Base-by-base conservation (phyloP, 1,140 invertebrate species). In the Drosophila santomea region DNA sequence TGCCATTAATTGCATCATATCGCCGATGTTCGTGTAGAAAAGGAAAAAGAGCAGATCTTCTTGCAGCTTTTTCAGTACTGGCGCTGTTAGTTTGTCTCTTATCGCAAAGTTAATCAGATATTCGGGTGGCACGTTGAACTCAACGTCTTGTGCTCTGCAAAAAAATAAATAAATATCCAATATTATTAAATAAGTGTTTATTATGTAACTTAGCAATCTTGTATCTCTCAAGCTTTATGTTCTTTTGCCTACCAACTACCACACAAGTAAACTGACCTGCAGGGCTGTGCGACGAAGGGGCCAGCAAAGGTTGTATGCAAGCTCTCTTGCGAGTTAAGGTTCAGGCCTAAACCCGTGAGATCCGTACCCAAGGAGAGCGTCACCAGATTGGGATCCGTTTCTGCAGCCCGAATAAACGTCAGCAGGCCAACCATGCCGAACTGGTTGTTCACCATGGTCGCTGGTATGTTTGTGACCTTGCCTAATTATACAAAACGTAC, bases 41-140 rank as follows among this genome's bases (percentile, higher is more conserved):
- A 99, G 95, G 94, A 98, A 99, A 95, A 99, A 99, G 78, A 99
- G 95, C 86, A 99, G 95, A 94, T 99, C 99, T 93, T 99, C 99
- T 93, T 98, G 98, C 94, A 99, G 99, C 93, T 98, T 96, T 94
- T 96, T 98, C 91, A 99, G 94, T 94, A 98, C 98, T 90, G 99
- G 95, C 82, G 97, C 97, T 64, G 98, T 97, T 92, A 99, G 94
- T 94, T 99, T 98, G 94, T 97, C 97, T 94, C 96, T 95, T 93
- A 97, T 97, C 77, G 96, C 94, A 80, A 96, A 94, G 92, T 99
- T 99, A 88, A 99, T 99, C 92, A 99, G 95, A 94, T 99, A 99
- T 94, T 99, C 99, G 68, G 98, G 96, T 85, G 99, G 99, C 92
- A 99, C 98, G 93, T 98, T 97, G 93, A 97, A 99, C 94, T 99